Evolutionary conservation across 2,113 vertebrate species (phyloP).

Genomic region (Haemorhous mexicanus): DNA sequence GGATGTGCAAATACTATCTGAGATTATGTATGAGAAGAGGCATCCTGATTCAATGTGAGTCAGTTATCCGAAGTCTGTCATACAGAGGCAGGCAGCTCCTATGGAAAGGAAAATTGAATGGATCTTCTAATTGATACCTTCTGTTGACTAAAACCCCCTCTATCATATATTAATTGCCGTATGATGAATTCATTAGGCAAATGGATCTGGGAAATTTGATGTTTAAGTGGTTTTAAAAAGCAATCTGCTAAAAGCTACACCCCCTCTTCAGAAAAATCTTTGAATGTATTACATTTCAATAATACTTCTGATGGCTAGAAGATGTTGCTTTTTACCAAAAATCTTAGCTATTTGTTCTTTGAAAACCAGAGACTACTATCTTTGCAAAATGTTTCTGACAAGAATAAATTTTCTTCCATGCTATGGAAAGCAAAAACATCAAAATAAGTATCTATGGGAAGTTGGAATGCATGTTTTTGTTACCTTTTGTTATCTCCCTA

Average conservation of each 20-base stretch:
- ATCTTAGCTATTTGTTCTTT: not conserved
- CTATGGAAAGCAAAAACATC: not conserved
- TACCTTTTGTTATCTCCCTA: not conserved
- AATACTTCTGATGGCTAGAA: not conserved
- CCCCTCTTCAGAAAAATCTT: not conserved
- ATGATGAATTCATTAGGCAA: conserved; percentile 22
- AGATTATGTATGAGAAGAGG: not conserved
- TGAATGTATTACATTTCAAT: not conserved
- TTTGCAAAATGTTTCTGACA: not conserved
- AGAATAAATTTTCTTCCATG: not conserved
- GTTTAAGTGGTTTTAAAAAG: conserved; percentile 5
- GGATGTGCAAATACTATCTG: not conserved
- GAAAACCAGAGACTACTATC: not conserved
- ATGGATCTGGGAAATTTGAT: not conserved
- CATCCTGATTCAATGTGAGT: not conserved
- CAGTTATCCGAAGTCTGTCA: not conserved
- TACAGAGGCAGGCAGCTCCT: not conserved
- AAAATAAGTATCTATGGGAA: not conserved
- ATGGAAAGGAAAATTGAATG: not conserved
- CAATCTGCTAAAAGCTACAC: not conserved
- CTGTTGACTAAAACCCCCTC: not conserved
- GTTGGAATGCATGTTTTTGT: not conserved
- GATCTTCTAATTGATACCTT: not conserved
- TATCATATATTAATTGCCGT: not conserved
- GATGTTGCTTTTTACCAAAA: not conserved